Evolutionary conservation across 2,797 vertebrate species (phyloP), one percentile per base, ranked within the genome.

Genomic region (Dicrostonyx torquatus): DNA sequence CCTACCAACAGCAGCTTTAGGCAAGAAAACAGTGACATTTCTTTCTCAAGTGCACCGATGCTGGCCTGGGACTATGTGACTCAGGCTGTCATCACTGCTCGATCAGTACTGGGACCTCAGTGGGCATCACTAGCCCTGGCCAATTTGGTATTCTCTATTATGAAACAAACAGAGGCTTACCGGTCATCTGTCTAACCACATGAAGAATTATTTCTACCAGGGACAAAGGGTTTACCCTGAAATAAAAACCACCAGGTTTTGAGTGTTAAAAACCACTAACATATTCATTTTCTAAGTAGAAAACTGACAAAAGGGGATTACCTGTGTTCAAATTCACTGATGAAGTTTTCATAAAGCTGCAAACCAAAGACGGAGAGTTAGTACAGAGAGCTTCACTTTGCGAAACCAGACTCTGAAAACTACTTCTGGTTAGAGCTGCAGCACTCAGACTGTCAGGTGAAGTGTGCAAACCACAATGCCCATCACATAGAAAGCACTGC

Each of bases 321-420:
- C 99, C 99, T 99, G 99, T 99, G 99, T 97, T 99, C 99, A 92
- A 99, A 99, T 95, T 99, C 99, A 80, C 99, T 98, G 98, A 99
- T 98, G 98, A 99, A 99, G 95, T 99, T 99, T 95, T 99, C 99
- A 6, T 99, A 99, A 26, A 99, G 99, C 99, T 99, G 98, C 0
- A 9, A 93, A 93, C 89, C 60, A 98, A 95, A 95, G 70, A 88
- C 3, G 1, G 48, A 94, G 24, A 91, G 1, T 88, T 37, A 75
- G 53, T 60, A 92, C 0, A 85, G 6, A 20, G 14, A 29, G 40
- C 20, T 43, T 87, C 60, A 34, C 10, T 78, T 20, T n/a, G 60
- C 11, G 40, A 66, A 88, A 43, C 26, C 48, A 87, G 73, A 68
- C 29, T 43, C 6, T 1, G 26, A 37, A 60, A 62, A 7, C 40